phyloP scores from a whole-genome alignment of 2,113 vertebrate genomes.

The Gnathonemus longibarbis region DNA sequence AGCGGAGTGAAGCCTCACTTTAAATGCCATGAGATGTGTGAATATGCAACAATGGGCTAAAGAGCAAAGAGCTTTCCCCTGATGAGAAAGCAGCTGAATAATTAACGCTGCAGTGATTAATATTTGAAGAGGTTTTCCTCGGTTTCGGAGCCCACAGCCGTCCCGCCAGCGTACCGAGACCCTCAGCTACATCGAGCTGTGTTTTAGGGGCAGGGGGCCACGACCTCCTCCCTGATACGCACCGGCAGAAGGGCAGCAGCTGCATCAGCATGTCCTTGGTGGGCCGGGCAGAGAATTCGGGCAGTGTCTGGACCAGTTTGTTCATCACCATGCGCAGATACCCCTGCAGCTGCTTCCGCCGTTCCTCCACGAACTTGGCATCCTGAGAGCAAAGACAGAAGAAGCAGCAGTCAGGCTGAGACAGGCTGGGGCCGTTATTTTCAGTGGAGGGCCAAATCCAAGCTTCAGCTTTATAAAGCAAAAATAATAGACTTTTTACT shows the following conservation, averaged over 20 bases:
- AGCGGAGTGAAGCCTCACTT: background rate
- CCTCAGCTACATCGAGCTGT: background rate
- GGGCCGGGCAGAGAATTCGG: constrained; percentile 80
- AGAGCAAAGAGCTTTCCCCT: constrained; percentile 11
- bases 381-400: constrained; percentile 61
- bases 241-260: constrained; percentile 91
- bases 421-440: background rate
- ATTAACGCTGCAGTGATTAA: constrained; percentile 18
- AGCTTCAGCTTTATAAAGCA: background rate
- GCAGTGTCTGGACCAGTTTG: constrained; percentile 88
- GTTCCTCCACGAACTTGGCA: constrained; percentile 93
- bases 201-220: background rate
- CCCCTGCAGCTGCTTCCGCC: constrained; percentile 86
- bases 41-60: background rate
- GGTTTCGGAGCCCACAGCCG: background rate
- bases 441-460: background rate
- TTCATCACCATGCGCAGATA: constrained; percentile 94
- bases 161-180: background rate
- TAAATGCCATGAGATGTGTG: background rate
- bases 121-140: constrained; percentile 7
- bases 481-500: background rate
- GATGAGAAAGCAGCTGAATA: constrained; percentile 5
- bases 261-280: constrained; percentile 85
- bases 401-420: background rate
- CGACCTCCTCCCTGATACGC: constrained; percentile 51